Evolutionary conservation across 2,888 invertebrate species (phyloP), one percentile per base, ranked within the genome.

Genomic region (Lysandra bellargus): DNA sequence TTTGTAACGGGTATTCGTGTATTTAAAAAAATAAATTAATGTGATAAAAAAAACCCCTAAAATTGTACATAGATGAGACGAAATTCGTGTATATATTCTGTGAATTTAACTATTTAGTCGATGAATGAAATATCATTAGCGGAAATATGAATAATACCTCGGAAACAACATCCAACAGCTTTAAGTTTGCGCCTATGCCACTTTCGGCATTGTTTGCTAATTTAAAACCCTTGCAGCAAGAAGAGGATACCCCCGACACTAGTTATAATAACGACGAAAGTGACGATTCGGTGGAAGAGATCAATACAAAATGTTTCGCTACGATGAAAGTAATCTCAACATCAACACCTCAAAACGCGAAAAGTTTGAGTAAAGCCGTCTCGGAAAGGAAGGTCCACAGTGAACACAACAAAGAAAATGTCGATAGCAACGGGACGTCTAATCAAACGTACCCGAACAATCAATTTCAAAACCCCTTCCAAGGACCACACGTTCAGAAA

Each of bases 151-250:
- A 87, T 85, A 88, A 87, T 76, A 91, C 92, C 81, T 87, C 88
- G 49, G 93, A 93, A 87, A 85, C 91, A 1, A 90, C 91, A 44
- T 88, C 93, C 3, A 93, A 91, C 82, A 92, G 92, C 84, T 89
- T 90, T 79, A 94, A 94, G 82, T 93, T 93, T 82, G 88, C 89
- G 64, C 94, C 95, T 17, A 91, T 94, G 91, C 93, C 94, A 17
- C 91, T 95, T 89, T 91, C 94, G 80, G 91, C 88, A 80, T 88
- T 95, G 83, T 84, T 94, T 30, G 93, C 93, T 1, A 91, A 90
- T 83, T 88, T 95, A 82, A 87, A 88, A 87, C 89, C 91, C 61
- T 82, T 93, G 77, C 87, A 91, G 81, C 85, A 87, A 60, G 83
- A 87, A 77, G 84, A 84, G 12, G 87, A 89, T 64, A 89, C 88